Evolutionary conservation across 2,888 invertebrate genomes (phyloP).

Genomic region (Agrilus cyanescens): DNA sequence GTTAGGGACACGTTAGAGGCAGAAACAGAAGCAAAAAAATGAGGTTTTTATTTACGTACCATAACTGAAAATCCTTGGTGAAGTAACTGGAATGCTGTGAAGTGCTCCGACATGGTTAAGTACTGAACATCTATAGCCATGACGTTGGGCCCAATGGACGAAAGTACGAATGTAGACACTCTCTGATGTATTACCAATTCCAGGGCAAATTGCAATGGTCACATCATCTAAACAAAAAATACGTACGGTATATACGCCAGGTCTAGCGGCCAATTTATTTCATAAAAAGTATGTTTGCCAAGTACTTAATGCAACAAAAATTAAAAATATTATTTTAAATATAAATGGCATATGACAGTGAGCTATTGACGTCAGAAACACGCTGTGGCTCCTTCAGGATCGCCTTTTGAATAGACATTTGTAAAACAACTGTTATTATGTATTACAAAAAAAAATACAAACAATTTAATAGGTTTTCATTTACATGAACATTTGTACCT

Average conservation of each 20-base stretch:
- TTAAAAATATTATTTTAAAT: slow-evolving; percentile 2
- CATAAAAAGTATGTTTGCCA: not conserved
- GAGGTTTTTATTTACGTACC: no score
- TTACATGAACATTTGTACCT: no score
- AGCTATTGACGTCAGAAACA: no score
- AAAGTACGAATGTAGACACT: slow-evolving; percentile 89
- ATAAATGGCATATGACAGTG: no score
- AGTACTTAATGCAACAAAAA: slow-evolving; percentile 10
- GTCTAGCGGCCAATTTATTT: no score
- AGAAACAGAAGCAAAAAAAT: no score
- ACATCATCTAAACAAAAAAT: slow-evolving; percentile 56
- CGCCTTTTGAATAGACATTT: no score
- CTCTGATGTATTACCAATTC: slow-evolving; percentile 90
- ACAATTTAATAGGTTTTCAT: no score
- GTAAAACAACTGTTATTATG: no score
- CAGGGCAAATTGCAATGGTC: slow-evolving; percentile 80
- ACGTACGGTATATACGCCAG: not conserved
- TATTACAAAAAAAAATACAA: no score
- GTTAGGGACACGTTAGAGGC: no score
- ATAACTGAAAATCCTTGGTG: slow-evolving; percentile 83
- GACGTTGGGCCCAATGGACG: slow-evolving; percentile 82
- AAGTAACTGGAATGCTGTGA: slow-evolving; percentile 72
- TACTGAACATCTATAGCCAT: slow-evolving; percentile 85
- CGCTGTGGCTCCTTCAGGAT: no score
- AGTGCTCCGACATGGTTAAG: slow-evolving; percentile 90